Percentiles rank a stretch among this genome's conserved stretches.
These are phyloP conservation scores for Acrocephalus arundinaceus DNA, from an alignment of 2,113 vertebrate genomes.

Conservation along the genomic window DNA sequence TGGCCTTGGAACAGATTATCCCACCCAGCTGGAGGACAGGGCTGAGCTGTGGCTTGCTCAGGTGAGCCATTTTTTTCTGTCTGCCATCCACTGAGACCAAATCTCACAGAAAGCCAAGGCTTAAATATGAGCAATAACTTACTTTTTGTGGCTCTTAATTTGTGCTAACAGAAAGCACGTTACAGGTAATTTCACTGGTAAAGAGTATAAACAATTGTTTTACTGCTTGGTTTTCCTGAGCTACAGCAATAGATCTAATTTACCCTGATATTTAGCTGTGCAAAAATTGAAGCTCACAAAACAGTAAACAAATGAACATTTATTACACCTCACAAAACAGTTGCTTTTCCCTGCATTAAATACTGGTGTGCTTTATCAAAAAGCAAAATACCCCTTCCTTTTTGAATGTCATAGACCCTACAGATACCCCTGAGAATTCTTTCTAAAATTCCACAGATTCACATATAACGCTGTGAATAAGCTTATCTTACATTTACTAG, in stretches of 20 bases:
- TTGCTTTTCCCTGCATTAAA: neutral
- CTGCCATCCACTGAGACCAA: neutral
- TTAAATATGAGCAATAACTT: neutral
- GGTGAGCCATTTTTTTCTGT: neutral
- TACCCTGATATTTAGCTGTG: neutral
- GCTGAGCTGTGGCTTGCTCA: neutral
- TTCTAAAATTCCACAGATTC: neutral
- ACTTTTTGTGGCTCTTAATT: neutral
- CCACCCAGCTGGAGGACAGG: neutral
- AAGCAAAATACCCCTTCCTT: neutral
- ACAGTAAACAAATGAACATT: neutral
- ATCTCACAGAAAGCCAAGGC: neutral
- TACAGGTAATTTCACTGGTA: neutral
- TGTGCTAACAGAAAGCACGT: neutral
- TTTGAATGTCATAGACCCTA: neutral
- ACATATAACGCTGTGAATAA: neutral
- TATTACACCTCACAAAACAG: neutral
- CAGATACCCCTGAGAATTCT: neutral
- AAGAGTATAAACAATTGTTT: neutral
- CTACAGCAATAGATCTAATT: neutral
- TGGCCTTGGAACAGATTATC: neutral
- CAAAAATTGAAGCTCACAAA: neutral
- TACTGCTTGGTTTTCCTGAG: neutral
- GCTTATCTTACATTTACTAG: neutral
- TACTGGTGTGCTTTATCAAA: neutral